Evolutionary conservation across 2,888 invertebrate species (phyloP).

Genomic region (Watsonalla binaria): DNA sequence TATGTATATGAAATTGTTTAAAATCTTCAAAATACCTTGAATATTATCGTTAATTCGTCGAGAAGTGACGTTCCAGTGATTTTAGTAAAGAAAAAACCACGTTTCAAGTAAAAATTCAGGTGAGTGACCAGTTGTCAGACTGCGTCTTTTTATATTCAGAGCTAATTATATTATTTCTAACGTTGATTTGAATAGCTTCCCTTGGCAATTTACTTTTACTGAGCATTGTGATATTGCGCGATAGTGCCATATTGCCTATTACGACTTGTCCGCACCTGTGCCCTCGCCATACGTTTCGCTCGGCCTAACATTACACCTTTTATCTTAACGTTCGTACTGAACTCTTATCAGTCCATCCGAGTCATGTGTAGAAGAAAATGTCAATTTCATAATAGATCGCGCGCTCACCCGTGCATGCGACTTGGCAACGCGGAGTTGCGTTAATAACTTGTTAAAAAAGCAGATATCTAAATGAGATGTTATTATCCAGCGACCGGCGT

Average conservation of each 20-base stretch:
- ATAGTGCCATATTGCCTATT: conserved; percentile 39
- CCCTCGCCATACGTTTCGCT: conserved; percentile 40
- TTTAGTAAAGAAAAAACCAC: conserved; percentile 56
- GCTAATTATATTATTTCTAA: conserved; percentile 50
- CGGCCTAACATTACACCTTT: conserved; percentile 17
- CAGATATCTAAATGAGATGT: conserved; percentile 46
- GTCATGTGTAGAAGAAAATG: conserved; percentile 46
- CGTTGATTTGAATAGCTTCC: conserved; percentile 45
- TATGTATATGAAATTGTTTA: conserved; percentile 72
- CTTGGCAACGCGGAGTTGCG: conserved; percentile 60
- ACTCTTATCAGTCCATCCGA: conserved; percentile 37
- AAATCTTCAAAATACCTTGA: conserved; percentile 75
- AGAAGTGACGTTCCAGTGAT: conserved; percentile 68
- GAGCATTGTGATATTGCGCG: conserved; percentile 7
- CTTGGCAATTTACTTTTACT: conserved; percentile 12
- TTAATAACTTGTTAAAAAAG: conserved; percentile 48
- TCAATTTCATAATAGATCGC: conserved; percentile 60
- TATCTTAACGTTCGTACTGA: conserved; percentile 14
- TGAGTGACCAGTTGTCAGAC: conserved; percentile 72
- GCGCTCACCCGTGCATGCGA: conserved; percentile 50
- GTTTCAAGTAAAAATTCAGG: conserved; percentile 69
- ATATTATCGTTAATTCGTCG: conserved; percentile 50
- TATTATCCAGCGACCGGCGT: conserved; percentile 58
- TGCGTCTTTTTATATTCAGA: conserved; percentile 69
- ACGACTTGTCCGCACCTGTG: conserved; percentile 34